Conservation (phyloP, 2,888 invertebrate species). For the Zeuzera pyrina region DNA sequence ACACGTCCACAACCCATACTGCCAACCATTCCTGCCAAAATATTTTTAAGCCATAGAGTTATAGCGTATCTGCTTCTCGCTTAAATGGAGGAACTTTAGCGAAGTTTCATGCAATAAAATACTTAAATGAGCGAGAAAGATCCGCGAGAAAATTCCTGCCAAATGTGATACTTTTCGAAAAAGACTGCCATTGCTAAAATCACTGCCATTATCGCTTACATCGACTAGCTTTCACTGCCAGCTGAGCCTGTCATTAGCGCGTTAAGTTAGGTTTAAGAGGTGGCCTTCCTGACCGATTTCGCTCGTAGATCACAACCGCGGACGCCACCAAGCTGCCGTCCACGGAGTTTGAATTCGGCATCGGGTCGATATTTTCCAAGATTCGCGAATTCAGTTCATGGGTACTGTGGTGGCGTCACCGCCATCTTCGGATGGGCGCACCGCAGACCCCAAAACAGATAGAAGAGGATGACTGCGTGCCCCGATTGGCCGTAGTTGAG, state of each 20-base stretch:
- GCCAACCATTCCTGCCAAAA: constrained; percentile 31
- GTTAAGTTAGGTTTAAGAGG: constrained; percentile 32
- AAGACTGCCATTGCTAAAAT: constrained; percentile 36
- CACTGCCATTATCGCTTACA: constrained; percentile 37
- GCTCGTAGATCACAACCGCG: constrained; percentile 19
- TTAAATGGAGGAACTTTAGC: constrained; percentile 28
- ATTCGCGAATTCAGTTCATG: constrained; percentile 67
- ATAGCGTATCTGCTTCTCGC: constrained; percentile 38
- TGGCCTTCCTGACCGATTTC: constrained; percentile 21
- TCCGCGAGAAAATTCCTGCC: constrained; percentile 9
- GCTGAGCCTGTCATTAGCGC: constrained; percentile 40
- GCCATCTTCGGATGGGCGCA: constrained; percentile 68
- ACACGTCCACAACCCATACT: constrained; percentile 22
- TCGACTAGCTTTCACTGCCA: constrained; percentile 43
- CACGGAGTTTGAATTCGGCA: constrained; percentile 20
- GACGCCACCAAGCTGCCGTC: constrained; percentile 29
- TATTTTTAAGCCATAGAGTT: constrained; percentile 28
- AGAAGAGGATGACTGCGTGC: constrained; percentile 55
- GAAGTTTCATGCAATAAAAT: not conserved
- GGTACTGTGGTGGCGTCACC: constrained; percentile 69
- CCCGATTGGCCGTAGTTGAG: constrained; percentile 47
- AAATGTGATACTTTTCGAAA: constrained; percentile 13
- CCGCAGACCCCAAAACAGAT: constrained; percentile 63
- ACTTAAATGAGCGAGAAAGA: not conserved
- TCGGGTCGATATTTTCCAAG: constrained; percentile 37